Conservation (phyloP, 2,888 invertebrate genomes). For the Aradus depressus region DNA sequence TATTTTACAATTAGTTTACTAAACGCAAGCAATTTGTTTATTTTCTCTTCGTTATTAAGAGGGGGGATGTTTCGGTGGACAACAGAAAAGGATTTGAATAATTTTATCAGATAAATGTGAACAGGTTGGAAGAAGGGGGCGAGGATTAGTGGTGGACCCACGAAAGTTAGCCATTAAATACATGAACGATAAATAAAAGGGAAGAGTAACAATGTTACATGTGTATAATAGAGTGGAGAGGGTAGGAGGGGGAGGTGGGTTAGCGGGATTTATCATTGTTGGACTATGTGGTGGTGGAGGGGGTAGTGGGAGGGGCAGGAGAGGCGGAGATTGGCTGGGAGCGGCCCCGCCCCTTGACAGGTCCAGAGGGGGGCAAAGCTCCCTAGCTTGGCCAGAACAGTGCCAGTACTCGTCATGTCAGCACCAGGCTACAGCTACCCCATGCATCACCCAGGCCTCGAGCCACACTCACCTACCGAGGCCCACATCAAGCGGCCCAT, state of each 20-base stretch:
- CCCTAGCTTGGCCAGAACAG: constrained; percentile 20
- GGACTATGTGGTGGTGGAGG: constrained; percentile 25
- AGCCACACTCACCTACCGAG: constrained; percentile 37
- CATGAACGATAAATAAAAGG: constrained; percentile 12
- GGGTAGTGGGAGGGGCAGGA: constrained; percentile 19
- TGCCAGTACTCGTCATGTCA: constrained; percentile 20
- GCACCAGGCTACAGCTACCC: constrained; percentile 26
- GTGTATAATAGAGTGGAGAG: constrained; percentile 20
- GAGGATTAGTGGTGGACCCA: no score
- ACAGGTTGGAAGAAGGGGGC: constrained; percentile 3
- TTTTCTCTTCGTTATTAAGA: no score
- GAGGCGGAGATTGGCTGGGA: constrained; percentile 25
- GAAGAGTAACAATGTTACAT: constrained; percentile 19
- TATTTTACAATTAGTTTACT: no score
- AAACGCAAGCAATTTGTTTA: no score
- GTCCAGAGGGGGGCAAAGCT: constrained; percentile 11
- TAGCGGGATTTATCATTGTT: constrained; percentile 31
- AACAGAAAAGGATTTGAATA: no score
- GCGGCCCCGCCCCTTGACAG: constrained; percentile 21
- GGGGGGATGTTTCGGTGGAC: no score
- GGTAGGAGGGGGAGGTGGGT: constrained; percentile 19
- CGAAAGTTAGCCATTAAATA: constrained; percentile 14
- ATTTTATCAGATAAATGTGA: no score
- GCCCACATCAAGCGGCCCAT: constrained; percentile 90
- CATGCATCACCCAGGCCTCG: constrained; percentile 26